Conservation (phyloP, 2,888 invertebrate genomes). For the Caenorhabditis zanzibari region DNA sequence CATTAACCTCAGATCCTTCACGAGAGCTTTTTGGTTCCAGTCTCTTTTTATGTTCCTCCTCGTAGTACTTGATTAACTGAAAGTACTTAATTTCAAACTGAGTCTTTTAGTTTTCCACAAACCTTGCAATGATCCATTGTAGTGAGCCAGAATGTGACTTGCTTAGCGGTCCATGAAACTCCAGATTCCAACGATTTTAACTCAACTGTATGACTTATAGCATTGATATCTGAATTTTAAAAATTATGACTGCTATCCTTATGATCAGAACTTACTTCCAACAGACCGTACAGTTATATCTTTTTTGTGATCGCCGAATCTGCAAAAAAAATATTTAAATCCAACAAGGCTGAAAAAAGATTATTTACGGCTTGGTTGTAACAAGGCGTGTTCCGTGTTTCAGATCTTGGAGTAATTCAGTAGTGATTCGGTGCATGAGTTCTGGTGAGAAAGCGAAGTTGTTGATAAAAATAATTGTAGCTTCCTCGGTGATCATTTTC, state of each 20-base stretch:
- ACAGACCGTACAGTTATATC: constrained; percentile 45
- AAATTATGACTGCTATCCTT: neutral
- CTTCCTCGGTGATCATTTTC: constrained; percentile 88
- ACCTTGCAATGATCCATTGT: constrained; percentile 95
- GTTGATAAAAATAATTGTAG: constrained; percentile 95
- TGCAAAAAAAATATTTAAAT: neutral
- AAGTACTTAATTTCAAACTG: neutral
- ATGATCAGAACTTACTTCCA: constrained; percentile 30
- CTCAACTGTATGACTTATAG: constrained; percentile 98
- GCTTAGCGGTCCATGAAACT: constrained; percentile 99
- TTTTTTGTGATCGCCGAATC: constrained; percentile 28
- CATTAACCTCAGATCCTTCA: constrained; percentile 43
- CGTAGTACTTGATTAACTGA: constrained; percentile 48
- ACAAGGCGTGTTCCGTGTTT: constrained; percentile 91
- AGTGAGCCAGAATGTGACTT: constrained; percentile 98
- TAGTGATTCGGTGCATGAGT: constrained; percentile 90
- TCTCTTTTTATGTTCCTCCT: constrained; percentile 33
- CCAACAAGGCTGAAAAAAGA: too few relatives aligned
- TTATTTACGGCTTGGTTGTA: constrained; percentile 94
- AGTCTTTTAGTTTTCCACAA: neutral
- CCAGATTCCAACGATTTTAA: constrained; percentile 95
- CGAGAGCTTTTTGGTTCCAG: constrained; percentile 28
- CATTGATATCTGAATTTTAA: constrained; percentile 90
- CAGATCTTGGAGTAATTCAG: constrained; percentile 84
- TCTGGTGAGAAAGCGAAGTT: constrained; percentile 99